These are phyloP conservation scores for Caradrina kadenii DNA, from an alignment of 2,888 invertebrate species.

Conservation along the genomic window DNA sequence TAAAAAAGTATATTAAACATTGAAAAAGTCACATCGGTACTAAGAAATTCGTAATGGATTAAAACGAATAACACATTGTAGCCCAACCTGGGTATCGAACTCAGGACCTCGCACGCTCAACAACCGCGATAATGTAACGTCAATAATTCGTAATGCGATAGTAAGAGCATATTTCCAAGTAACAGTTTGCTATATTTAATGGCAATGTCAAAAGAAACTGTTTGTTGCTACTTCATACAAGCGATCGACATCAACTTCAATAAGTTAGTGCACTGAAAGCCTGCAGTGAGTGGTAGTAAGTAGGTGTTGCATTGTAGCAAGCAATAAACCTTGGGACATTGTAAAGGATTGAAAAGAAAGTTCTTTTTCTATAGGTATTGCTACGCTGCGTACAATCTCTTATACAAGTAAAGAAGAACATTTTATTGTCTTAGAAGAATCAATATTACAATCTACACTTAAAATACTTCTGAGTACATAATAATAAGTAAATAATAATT, in stretches of 20 bases:
- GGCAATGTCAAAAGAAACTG: constrained; percentile 15
- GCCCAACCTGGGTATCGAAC: no score
- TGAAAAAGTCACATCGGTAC: no score
- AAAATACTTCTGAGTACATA: neutral
- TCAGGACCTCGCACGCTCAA: no score
- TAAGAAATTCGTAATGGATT: no score
- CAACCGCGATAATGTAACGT: neutral
- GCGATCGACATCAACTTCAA: constrained; percentile 1
- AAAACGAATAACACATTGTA: no score
- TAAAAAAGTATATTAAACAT: no score
- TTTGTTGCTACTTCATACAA: neutral
- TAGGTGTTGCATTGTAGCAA: neutral
- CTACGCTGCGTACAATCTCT: neutral
- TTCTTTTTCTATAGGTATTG: neutral
- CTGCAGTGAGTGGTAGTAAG: no score
- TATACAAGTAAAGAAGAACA: neutral
- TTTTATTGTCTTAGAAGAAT: neutral
- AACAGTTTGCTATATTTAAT: neutral
- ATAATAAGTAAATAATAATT: no score
- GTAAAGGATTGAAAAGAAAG: neutral
- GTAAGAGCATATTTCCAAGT: neutral
- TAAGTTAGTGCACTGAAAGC: neutral
- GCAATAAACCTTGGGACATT: constrained; percentile 3
- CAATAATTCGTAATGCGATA: neutral
- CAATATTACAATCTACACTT: neutral